Percentiles rank a stretch among this genome's conserved stretches.
Conservation (phyloP, 1,140 invertebrate species). For the Polypedilum vanderplanki region DNA sequence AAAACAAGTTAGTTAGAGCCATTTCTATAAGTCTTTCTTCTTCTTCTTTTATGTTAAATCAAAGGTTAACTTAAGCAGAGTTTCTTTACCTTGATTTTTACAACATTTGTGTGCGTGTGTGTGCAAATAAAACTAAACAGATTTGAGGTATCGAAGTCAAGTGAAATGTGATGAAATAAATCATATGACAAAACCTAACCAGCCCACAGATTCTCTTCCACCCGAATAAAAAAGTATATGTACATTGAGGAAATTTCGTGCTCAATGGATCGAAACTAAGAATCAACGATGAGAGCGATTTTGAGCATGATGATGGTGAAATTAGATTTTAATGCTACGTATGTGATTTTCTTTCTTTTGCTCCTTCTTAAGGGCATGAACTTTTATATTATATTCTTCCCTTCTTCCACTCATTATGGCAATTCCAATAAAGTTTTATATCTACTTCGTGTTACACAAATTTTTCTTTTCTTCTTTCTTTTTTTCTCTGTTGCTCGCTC, state of each 20-base stretch:
- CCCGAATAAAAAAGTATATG: neutral
- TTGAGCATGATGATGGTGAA: neutral
- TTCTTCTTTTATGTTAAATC: no score
- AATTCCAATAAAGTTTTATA: conserved; percentile 26
- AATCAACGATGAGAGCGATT: neutral
- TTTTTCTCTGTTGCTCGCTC: neutral
- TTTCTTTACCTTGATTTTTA: no score
- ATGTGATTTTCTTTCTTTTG: neutral
- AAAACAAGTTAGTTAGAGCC: no score
- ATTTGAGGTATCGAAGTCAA: no score
- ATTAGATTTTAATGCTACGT: conserved; percentile 6
- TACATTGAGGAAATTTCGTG: neutral
- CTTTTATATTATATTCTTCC: neutral
- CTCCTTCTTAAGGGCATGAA: neutral
- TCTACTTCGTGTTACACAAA: conserved; percentile 21
- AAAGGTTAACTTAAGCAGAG: no score
- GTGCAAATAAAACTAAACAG: no score
- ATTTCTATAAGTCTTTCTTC: no score
- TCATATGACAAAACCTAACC: no score
- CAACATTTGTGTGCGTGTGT: no score
- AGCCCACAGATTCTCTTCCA: no score
- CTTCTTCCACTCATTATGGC: neutral
- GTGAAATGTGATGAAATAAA: no score
- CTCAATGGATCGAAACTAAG: neutral
- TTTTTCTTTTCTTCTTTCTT: neutral